Conservation (phyloP, 2,888 invertebrate genomes). For the Nyleta sp. region DNA sequence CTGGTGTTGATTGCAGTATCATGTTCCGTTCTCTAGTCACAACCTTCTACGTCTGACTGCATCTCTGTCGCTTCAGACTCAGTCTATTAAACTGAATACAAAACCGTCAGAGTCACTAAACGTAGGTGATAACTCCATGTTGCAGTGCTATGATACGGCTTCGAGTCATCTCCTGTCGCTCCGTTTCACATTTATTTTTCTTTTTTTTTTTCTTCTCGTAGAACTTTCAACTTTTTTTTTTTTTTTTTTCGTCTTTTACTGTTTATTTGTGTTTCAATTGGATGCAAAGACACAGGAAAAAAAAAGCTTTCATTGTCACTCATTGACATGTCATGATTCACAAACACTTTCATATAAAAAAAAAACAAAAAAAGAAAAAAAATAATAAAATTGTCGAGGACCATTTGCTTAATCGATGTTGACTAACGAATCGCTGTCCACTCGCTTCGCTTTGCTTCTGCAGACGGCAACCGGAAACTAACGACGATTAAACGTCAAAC, state of each 20-base stretch:
- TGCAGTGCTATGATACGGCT: no score
- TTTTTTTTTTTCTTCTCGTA: conserved; percentile 1
- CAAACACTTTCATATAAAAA: conserved; percentile 2
- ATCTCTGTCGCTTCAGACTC: no score
- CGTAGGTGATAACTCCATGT: no score
- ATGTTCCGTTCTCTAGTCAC: no score
- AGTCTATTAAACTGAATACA: no score
- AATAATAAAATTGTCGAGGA: neutral
- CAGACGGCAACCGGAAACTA: conserved; percentile 17
- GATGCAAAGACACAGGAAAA: conserved; percentile 31
- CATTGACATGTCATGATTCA: conserved; percentile 42
- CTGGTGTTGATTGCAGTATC: no score
- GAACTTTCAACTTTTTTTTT: conserved; percentile 1
- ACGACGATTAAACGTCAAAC: conserved; percentile 10
- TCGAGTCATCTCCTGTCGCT: no score
- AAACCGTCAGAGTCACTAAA: no score
- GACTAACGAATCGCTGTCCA: conserved; percentile 21
- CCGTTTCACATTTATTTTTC: no score
- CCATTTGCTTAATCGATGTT: conserved; percentile 60
- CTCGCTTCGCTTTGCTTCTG: conserved; percentile 55
- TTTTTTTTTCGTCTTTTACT: neutral
- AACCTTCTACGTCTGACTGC: no score
- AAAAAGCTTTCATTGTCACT: conserved; percentile 52
- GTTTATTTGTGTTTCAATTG: neutral
- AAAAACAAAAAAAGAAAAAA: neutral